Evolutionary conservation across 2,797 vertebrate species (phyloP), one percentile per base, ranked within the genome.

Genomic region (Neopelma chrysocephalum): DNA sequence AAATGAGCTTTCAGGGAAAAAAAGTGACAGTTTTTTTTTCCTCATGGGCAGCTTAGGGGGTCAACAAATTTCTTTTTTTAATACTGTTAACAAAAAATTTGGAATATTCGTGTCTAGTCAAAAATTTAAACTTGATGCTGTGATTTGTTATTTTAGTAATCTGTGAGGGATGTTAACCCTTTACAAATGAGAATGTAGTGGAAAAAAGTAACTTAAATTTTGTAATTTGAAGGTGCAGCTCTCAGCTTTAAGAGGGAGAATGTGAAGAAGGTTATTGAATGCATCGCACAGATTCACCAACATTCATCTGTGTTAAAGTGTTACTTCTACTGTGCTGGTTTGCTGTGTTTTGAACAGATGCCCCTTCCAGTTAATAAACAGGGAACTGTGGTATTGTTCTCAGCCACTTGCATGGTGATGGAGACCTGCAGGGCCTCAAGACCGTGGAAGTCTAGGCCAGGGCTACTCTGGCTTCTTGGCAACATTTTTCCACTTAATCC

Each of bases 321-420:
- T 62, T 61, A 23, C 4, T 50, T 54, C 17, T 47, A 29, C 29
- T 15, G 27, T 0, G 1, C 27, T 43, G 29, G 32, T 15, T 11
- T 48, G 47, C 32, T 6, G 20, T 43, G 31, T 45, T 17, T 54
- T 38, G 77, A 75, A 6, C 9, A 75, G 16, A 26, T 21, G 25
- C 3, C 7, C n/a, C 19, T 87, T 40, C 31, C 78, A 66, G 36
- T 6, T 69, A 45, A 45, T 4, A 32, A 56, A 16, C 11, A 43
- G 20, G 34, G 75, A 84, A 12, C 9, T 4, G 0, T 32, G 71
- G 11, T 1, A 2, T 0, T 60, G 22, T 17, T 84, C 51, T 32
- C 45, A 75, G 61, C 21, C 1, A 0, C 47, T 58, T 45, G 34
- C 31, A 57, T 31, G 11, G 23, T 0, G 1, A 40, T 32, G 6